These are phyloP conservation scores for Idaea dimidiata DNA, from an alignment of 2,888 invertebrate species.

Conservation along the genomic window DNA sequence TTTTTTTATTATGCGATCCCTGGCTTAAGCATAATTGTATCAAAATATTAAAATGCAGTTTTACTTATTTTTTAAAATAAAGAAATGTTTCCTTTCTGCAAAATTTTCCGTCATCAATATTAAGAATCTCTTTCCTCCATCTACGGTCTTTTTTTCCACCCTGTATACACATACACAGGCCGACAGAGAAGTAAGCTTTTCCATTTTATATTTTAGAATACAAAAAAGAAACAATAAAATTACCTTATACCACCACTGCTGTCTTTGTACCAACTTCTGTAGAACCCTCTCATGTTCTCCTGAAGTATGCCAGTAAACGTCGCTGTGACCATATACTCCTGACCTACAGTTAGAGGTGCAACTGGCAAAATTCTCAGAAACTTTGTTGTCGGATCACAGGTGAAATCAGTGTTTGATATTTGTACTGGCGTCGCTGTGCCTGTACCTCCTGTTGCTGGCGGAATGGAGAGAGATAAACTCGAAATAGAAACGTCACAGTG, in stretches of 20 bases:
- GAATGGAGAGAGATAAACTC: constrained; percentile 54
- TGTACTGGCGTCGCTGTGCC: constrained; percentile 30
- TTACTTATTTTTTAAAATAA: no score
- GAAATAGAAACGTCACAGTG: constrained; percentile 63
- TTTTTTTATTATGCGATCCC: no score
- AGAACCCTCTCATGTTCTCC: constrained; percentile 88
- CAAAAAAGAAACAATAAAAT: constrained; percentile 7
- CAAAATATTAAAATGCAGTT: no score
- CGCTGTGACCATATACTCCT: constrained; percentile 82
- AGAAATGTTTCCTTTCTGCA: no score
- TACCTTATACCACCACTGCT: constrained; percentile 72
- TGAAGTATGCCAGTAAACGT: constrained; percentile 85
- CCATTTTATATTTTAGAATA: background rate
- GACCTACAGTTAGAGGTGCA: constrained; percentile 26
- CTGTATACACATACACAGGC: no score
- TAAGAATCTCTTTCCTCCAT: no score
- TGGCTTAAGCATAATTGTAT: no score
- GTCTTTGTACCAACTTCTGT: constrained; percentile 87
- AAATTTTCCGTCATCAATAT: no score
- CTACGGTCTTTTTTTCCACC: no score
- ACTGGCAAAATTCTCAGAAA: constrained; percentile 52
- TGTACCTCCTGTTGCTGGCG: constrained; percentile 2
- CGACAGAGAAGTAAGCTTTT: no score
- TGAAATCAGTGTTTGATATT: constrained; percentile 31
- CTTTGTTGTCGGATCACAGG: constrained; percentile 48